Evolutionary conservation across 1,140 invertebrate species (phyloP).

Genomic region (Caenorhabditis inopinata): DNA sequence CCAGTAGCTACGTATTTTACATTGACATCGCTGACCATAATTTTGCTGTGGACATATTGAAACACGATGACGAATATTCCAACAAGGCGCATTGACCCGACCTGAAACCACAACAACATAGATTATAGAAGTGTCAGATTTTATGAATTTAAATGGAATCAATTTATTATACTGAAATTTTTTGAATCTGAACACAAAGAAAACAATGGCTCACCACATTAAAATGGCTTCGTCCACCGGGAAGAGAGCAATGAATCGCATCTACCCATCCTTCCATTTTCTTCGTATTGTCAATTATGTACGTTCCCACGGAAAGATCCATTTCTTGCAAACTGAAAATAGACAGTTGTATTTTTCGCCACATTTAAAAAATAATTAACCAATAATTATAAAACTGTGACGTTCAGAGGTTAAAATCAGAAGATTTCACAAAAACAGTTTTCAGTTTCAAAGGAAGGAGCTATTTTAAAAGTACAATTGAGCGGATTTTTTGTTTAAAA

Average conservation of each 20-base stretch:
- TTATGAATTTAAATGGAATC: not conserved
- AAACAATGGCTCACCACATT: constrained; percentile 29
- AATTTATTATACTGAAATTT: constrained; percentile 6
- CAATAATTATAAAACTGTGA: too few species aligned
- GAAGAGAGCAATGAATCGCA: constrained; percentile 46
- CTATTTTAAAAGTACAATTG: too few species aligned
- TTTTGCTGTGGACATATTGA: not conserved
- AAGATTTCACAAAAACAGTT: too few species aligned
- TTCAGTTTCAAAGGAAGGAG: constrained; percentile 3
- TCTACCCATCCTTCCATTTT: constrained; percentile 62
- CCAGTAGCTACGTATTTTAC: constrained; percentile 57
- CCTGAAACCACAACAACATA: constrained; percentile 50
- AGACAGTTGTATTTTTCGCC: too few species aligned
- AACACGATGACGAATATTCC: constrained; percentile 64
- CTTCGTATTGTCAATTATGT: constrained; percentile 59
- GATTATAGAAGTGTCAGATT: not conserved
- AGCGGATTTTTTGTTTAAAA: not conserved
- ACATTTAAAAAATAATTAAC: too few species aligned
- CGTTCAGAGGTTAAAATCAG: too few species aligned
- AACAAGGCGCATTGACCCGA: constrained; percentile 57
- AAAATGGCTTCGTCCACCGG: constrained; percentile 40
- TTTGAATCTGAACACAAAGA: constrained; percentile 46
- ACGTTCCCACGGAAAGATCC: constrained; percentile 63
- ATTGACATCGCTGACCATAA: constrained; percentile 24
- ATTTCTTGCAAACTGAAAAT: constrained; percentile 64